Percentiles rank a stretch among this genome's conserved stretches.
These are phyloP conservation scores for Patella pellucida DNA, from an alignment of 2,888 invertebrate species.

Conservation along the genomic window DNA sequence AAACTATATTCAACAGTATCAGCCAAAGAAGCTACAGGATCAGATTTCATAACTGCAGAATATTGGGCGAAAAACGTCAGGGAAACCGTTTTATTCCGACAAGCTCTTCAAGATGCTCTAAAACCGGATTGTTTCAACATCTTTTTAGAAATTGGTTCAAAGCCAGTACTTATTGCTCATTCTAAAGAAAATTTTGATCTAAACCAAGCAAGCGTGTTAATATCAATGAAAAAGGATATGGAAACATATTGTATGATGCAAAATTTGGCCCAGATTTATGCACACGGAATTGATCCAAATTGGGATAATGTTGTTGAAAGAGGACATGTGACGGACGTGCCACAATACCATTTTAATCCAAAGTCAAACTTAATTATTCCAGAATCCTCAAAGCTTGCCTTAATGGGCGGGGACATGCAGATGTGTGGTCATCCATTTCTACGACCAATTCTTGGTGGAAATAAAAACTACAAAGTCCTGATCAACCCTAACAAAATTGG, in stretches of 20 bases:
- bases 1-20: slow-evolving; percentile 51
- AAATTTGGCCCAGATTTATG: slow-evolving; percentile 32
- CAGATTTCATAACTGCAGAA: slow-evolving; percentile 34
- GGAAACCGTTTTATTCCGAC: slow-evolving; percentile 45
- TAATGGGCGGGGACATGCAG: slow-evolving; percentile 23
- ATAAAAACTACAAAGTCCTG: slow-evolving; percentile 15
- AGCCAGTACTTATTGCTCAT: slow-evolving; percentile 46
- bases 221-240: slow-evolving; percentile 34
- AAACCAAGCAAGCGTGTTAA: slow-evolving; percentile 25
- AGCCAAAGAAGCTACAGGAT: slow-evolving; percentile 29
- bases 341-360: slow-evolving; percentile 40
- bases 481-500: slow-evolving; percentile 36
- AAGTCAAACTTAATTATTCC: slow-evolving; percentile 32
- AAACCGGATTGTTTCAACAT: slow-evolving; percentile 31
- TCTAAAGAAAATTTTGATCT: slow-evolving; percentile 35
- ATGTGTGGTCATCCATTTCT: slow-evolving; percentile 17
- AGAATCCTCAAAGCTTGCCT: slow-evolving; percentile 21
- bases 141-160: slow-evolving; percentile 56
- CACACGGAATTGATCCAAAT: slow-evolving; percentile 29
- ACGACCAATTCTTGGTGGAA: slow-evolving; percentile 17
- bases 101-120: slow-evolving; percentile 35
- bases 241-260: slow-evolving; percentile 31
- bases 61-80: slow-evolving; percentile 56
- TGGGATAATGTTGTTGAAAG: slow-evolving; percentile 33
- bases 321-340: slow-evolving; percentile 31